Evolutionary conservation across 1,140 invertebrate genomes (phyloP), one percentile per base, ranked within the genome.

Genomic region (Orchesella cincta): DNA sequence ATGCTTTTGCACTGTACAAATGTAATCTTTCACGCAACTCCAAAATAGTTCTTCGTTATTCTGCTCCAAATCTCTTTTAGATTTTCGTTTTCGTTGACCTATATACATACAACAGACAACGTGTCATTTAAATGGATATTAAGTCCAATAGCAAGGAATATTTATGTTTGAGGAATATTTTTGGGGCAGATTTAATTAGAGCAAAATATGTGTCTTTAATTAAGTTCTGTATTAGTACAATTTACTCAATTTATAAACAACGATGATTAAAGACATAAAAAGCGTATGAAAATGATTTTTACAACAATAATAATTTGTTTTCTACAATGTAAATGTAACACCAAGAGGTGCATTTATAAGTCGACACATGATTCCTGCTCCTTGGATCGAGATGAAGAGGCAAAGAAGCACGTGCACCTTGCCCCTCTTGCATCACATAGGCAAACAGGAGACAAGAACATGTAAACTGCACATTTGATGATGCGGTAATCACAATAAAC

Each of bases 191-290:
- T 12, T 46, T 62, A 62, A 62, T 62, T 62, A 62, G 54, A 62
- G 54, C 54, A 62, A 62, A 46, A 46, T n/a, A n/a, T 62, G 54
- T 62, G 23, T 16, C 23, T 62, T 62, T 62, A 62, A 62, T 62
- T 62, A 26, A 18, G 20, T 12, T 46, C n/a, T n/a, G 39, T 20
- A n/a, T n/a, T n/a, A 46, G 8, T 46, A 46, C 8, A 46, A 46
- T 46, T 46, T 46, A 12, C 8, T 46, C 39, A 12, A 12, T n/a
- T n/a, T n/a, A n/a, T n/a, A n/a, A n/a, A n/a, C n/a, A n/a, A n/a
- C n/a, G n/a, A n/a, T n/a, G n/a, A n/a, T n/a, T n/a, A n/a, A n/a
- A n/a, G n/a, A n/a, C n/a, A n/a, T n/a, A n/a, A n/a, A n/a, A n/a
- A n/a, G n/a, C n/a, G n/a, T n/a, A n/a, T n/a, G n/a, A n/a, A n/a